Evolutionary conservation across 2,113 vertebrate genomes (phyloP).

Genomic region (Ceyx melanurus): DNA sequence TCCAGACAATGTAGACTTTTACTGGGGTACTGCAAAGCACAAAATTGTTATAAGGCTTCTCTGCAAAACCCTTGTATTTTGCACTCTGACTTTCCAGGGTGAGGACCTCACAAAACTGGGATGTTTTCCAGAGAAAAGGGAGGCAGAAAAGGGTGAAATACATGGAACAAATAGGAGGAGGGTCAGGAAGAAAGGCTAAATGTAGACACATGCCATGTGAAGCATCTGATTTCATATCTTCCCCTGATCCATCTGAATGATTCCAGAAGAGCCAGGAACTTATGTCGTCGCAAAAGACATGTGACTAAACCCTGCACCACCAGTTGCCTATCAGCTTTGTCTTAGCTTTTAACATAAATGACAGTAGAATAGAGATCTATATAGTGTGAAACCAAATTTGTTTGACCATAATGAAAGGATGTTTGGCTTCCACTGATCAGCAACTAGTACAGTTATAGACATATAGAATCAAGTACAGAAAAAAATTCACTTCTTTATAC

Average conservation of each 20-base stretch:
- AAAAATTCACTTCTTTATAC: not conserved
- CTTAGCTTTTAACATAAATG: not conserved
- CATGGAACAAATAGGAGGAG: not conserved
- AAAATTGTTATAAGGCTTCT: not conserved
- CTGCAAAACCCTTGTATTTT: not conserved
- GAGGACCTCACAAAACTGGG: not conserved
- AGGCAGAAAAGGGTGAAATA: not conserved
- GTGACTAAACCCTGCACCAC: not conserved
- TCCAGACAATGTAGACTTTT: not conserved
- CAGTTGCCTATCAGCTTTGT: rapidly evolving
- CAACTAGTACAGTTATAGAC: not conserved
- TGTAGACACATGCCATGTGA: not conserved
- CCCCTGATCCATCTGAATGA: not conserved
- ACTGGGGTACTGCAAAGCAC: not conserved
- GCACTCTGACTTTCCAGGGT: not conserved
- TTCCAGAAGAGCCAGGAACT: not conserved
- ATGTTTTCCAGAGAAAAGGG: not conserved
- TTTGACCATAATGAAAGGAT: not conserved
- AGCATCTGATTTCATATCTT: not conserved
- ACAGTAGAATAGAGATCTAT: not conserved
- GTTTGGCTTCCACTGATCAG: not conserved
- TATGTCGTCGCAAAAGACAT: not conserved
- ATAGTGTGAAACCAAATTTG: not conserved
- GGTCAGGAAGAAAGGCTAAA: not conserved
- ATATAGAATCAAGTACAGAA: not conserved